phyloP scores from a whole-genome alignment of 2,113 vertebrate species.

The Antechinus flavipes region DNA sequence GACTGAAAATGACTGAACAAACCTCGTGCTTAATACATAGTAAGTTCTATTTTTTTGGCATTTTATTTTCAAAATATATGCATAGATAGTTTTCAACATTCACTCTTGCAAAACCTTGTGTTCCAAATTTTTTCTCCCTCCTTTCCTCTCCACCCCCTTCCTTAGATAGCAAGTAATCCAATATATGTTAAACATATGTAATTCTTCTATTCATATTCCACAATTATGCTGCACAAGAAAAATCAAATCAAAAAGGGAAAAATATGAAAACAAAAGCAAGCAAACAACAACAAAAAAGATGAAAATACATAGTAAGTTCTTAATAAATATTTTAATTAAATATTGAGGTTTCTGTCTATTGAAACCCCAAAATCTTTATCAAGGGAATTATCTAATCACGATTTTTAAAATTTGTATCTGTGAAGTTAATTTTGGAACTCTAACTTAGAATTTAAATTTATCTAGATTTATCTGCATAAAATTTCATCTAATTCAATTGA shows the following conservation, averaged over 20 bases:
- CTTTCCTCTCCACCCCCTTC: no score
- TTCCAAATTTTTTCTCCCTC: no score
- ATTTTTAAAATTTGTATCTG: not conserved
- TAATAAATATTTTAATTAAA: not conserved
- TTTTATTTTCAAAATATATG: no score
- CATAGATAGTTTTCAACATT: no score
- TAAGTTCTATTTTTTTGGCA: not conserved
- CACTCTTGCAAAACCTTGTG: no score
- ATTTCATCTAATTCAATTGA: not conserved
- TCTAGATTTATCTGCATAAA: not conserved
- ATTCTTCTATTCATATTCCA: no score
- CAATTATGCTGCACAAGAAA: no score
- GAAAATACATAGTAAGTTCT: not conserved
- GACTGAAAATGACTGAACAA: not conserved
- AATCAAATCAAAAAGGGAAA: no score
- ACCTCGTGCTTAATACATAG: not conserved
- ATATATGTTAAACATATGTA: no score
- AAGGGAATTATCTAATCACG: not conserved
- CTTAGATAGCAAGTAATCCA: no score
- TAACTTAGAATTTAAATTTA: not conserved
- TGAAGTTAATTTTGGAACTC: not conserved
- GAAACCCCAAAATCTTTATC: not conserved
- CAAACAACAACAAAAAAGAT: no score
- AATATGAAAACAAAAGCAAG: no score
- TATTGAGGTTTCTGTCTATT: not conserved